Base-by-base conservation (phyloP, 1,140 invertebrate genomes). In the Aphelenchoides avenae region DNA sequence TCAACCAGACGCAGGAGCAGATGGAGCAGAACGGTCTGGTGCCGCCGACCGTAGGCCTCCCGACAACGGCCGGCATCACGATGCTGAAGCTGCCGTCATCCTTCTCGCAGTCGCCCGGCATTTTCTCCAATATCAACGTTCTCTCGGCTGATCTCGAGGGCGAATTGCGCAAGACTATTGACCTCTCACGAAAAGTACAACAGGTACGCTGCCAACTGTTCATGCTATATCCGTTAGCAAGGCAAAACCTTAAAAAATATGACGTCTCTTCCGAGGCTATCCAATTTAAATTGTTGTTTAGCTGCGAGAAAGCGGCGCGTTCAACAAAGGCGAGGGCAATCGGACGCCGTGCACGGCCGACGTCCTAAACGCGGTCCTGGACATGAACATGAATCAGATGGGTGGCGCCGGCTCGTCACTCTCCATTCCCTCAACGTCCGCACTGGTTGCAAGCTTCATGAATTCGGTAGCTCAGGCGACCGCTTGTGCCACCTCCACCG, bases 321-420 rank as follows among this genome's bases (percentile, higher is more conserved):
- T 61, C 13, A 46, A 40, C n/a, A 66, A 59, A 46, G 47, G 55
- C 4, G 66, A 70, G 33, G 66, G 52, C 15, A 67, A 62, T 27
- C 55, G 65, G 26, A 64, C 62, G n/a, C 66, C 66, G 22, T 58
- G 66, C 24, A 68, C 66, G 2, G 66, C 66, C 18, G 66, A 68
- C 46, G 66, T 68, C 13, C 29, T 68, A 4, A 66, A 68, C 31
- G 66, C 61, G 11, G 65, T 68, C 11, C 40, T 68, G 4, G 66
- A 68, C 30, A 66, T 67, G 67, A 48, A 67, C 57, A 66, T 67
- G 37, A 62, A 65, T 33, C 54, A 63, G 20, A 15, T 33, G 18
- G 56, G 42, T 1, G 34, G 20, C 11, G 24, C 9, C 9, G 9
- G 15, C 29, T 49, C 49, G 15, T 37, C 57, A 15, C 42, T 56